These are phyloP conservation scores for Noctua janthe DNA, from an alignment of 2,888 invertebrate species.

Conservation along the genomic window DNA sequence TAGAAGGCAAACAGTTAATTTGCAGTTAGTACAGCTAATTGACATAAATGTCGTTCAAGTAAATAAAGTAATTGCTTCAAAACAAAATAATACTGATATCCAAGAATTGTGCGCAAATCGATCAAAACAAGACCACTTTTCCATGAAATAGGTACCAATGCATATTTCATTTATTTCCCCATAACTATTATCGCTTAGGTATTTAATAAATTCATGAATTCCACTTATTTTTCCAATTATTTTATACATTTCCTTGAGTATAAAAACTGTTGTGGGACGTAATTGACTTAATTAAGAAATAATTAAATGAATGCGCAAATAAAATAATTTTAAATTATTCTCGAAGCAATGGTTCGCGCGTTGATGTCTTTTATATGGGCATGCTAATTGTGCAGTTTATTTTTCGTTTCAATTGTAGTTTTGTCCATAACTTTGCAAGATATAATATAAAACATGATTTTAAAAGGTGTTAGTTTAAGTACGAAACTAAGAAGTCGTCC, in stretches of 20 bases:
- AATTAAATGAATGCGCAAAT: neutral
- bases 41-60: neutral
- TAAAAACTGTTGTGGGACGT: slow-evolving; percentile 4
- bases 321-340: slow-evolving; percentile 23
- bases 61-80: slow-evolving; percentile 5
- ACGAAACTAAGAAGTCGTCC: neutral
- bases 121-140: slow-evolving; percentile 17
- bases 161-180: slow-evolving; percentile 30
- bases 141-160: slow-evolving; percentile 18
- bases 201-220: slow-evolving; percentile 24
- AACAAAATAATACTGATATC: neutral
- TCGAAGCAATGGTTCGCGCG: slow-evolving; percentile 31
- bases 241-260: slow-evolving; percentile 7
- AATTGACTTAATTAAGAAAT: slow-evolving; percentile 13
- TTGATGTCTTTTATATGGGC: slow-evolving; percentile 66
- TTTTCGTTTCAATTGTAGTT: neutral
- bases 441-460: neutral
- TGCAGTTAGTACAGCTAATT: neutral
- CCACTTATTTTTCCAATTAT: slow-evolving; percentile 17
- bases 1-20: neutral
- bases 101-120: slow-evolving; percentile 20
- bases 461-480: neutral
- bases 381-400: slow-evolving; percentile 4
- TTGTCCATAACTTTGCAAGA: neutral
- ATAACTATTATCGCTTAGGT: slow-evolving; percentile 14